phyloP scores from a whole-genome alignment of 1,140 invertebrate genomes.

The Potamilus streckersoni region DNA sequence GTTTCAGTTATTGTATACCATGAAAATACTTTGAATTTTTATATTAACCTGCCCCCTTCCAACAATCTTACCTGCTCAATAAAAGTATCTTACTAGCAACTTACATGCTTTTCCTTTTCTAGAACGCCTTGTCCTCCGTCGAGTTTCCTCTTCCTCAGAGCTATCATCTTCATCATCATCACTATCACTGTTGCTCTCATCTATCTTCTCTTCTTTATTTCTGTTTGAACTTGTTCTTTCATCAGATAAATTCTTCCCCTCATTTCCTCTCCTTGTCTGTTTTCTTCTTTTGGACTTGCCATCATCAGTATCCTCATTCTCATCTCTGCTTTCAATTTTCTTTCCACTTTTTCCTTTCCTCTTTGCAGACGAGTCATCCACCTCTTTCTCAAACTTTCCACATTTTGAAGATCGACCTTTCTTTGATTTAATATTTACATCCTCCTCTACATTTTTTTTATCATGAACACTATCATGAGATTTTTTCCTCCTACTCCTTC shows the following conservation, averaged over 20 bases:
- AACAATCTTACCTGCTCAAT: too few relatives aligned
- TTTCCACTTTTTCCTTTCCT: slow-evolving; percentile 3
- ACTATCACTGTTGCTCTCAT: slow-evolving; percentile 11
- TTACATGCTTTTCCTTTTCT: too few relatives aligned
- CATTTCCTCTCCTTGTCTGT: neutral
- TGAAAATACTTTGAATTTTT: too few relatives aligned
- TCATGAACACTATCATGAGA: neutral
- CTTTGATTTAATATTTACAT: slow-evolving; percentile 19
- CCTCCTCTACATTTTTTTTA: slow-evolving; percentile 24
- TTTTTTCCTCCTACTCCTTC: slow-evolving; percentile 8
- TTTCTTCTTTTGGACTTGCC: neutral
- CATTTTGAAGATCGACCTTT: slow-evolving; percentile 20
- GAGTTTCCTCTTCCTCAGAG: slow-evolving; percentile 18
- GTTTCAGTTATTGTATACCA: too few relatives aligned
- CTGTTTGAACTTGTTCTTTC: slow-evolving; percentile 2
- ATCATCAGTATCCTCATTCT: slow-evolving; percentile 2
- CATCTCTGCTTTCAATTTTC: slow-evolving; percentile 4
- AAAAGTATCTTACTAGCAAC: too few relatives aligned
- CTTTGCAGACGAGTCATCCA: slow-evolving; percentile 1
- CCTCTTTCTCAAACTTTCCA: slow-evolving; percentile 31
- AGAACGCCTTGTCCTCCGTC: too few relatives aligned
- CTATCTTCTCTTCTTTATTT: neutral
- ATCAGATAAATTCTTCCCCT: neutral
- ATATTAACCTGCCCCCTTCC: too few relatives aligned
- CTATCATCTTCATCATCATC: slow-evolving; percentile 8